phyloP scores from a whole-genome alignment of 2,888 invertebrate species.

The Zaprionus lineosus region DNA sequence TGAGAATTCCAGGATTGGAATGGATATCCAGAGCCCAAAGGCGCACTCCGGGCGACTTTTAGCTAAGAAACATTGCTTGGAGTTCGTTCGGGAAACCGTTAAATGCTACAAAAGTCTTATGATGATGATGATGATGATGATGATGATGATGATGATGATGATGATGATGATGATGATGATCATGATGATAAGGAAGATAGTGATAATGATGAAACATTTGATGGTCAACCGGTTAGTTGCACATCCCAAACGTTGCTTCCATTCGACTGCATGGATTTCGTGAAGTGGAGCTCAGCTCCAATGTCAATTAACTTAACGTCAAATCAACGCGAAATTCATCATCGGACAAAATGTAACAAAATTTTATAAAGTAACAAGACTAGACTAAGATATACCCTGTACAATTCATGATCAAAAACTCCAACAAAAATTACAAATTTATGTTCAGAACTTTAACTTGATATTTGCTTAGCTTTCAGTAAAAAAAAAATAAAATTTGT shows the following conservation, averaged over 20 bases:
- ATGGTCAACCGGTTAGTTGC: constrained; percentile 35
- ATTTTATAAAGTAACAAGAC: constrained; percentile 34
- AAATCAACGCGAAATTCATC: constrained; percentile 50
- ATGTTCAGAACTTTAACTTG: no score
- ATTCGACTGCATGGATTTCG: no score
- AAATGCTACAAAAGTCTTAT: constrained; percentile 81
- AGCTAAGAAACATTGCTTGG: constrained; percentile 8
- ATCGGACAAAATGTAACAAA: constrained; percentile 3
- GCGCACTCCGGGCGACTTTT: constrained; percentile 20
- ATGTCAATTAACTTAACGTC: constrained; percentile 54
- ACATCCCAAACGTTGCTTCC: constrained; percentile 10
- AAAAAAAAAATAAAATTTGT: no score
- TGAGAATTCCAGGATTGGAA: constrained; percentile 42
- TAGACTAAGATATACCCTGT: background rate
- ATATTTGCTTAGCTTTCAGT: no score
- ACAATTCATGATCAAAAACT: no score
- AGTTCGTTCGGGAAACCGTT: constrained; percentile 67
- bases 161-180: background rate
- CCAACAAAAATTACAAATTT: no score
- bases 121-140: constrained; percentile 69
- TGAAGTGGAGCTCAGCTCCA: constrained; percentile 14
- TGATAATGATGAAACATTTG: constrained; percentile 53
- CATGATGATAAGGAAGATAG: no score
- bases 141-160: constrained; percentile 43
- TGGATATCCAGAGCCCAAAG: constrained; percentile 24